Conservation (phyloP, 1,140 invertebrate genomes). For the Drosophila elegans region DNA sequence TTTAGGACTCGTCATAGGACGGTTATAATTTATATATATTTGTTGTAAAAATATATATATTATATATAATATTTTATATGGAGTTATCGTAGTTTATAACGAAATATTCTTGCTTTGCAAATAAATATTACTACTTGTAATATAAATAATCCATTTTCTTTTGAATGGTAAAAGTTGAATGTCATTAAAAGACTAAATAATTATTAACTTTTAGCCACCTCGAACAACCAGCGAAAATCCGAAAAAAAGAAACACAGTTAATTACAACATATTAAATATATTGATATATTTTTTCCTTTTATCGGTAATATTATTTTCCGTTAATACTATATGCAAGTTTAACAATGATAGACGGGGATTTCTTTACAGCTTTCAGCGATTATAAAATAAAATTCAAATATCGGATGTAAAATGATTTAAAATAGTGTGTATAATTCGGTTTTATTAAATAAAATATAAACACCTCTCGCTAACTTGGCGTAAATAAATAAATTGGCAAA, state of each 20-base stretch:
- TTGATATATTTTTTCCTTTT: conserved; percentile 27
- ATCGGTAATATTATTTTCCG: conserved; percentile 19
- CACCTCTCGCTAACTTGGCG: conserved; percentile 15
- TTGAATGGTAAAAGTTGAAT: neutral
- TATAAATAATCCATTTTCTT: neutral
- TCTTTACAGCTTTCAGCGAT: conserved; percentile 48
- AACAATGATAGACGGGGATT: conserved; percentile 65
- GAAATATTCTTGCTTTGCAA: conserved; percentile 5
- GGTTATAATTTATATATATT: conserved; percentile 27
- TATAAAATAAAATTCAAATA: conserved; percentile 26
- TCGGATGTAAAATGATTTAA: conserved; percentile 29
- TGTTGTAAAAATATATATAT: conserved; percentile 38
- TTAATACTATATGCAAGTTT: conserved; percentile 53
- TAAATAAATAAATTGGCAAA: conserved; percentile 73
- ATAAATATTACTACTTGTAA: neutral
- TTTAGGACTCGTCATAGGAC: neutral
- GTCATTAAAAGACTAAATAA: neutral
- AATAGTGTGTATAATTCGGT: conserved; percentile 27
- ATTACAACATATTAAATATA: conserved; percentile 41
- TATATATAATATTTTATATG: conserved; percentile 38
- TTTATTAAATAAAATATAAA: conserved; percentile 51
- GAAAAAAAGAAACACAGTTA: neutral
- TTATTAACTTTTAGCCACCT: neutral
- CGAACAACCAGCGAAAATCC: neutral
- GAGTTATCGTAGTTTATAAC: conserved; percentile 27